Base-by-base conservation (phyloP, 2,888 invertebrate genomes). In the Melieria crassipennis region DNA sequence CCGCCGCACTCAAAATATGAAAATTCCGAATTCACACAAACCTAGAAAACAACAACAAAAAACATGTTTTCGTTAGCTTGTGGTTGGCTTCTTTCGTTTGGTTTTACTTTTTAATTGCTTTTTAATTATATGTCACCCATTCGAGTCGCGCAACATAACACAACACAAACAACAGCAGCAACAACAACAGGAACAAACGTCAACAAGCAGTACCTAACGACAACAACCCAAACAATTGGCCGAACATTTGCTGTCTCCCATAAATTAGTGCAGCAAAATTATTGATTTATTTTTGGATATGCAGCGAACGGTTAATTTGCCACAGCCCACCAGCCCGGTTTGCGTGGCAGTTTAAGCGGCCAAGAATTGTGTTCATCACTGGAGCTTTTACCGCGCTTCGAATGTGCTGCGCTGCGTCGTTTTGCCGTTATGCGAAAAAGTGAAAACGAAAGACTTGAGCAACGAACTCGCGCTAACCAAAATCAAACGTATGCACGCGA, bases 381-480 rank as follows among this genome's bases (percentile, higher is more conserved):
- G 30, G 30, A 52, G 13, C 11, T 52, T n/a, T 52, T n/a, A 52
- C 52, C 13, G 52, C 11, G 13, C 13, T 52, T 52, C 52, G 13
- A 52, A 52, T 11, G n/a, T 52, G 11, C 13, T 52, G 52, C 52
- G 52, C 13, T 50, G 7, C 11, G 50, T 30, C 50, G 50, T 50
- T 52, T 52, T 52, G 48, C 43, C 48, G 63, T 55, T 16, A 63
- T 61, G 43, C 42, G 66, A 48, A 67, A 70, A 75, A 69, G 73
- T 75, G 71, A 75, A 77, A 78, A 77, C 77, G 62, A 77, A 78
- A 78, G 77, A 78, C 76, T 77, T 72, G 73, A 74, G 74, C 62
- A 70, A 73, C 75, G 74, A 78, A 75, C 77, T 69, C 73, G 73
- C 57, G 57, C 48, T 47, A 61, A 58, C 63, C 62, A 7, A 46